Conservation (phyloP, 2,113 vertebrate genomes). For the Cephalopholis sonnerati region DNA sequence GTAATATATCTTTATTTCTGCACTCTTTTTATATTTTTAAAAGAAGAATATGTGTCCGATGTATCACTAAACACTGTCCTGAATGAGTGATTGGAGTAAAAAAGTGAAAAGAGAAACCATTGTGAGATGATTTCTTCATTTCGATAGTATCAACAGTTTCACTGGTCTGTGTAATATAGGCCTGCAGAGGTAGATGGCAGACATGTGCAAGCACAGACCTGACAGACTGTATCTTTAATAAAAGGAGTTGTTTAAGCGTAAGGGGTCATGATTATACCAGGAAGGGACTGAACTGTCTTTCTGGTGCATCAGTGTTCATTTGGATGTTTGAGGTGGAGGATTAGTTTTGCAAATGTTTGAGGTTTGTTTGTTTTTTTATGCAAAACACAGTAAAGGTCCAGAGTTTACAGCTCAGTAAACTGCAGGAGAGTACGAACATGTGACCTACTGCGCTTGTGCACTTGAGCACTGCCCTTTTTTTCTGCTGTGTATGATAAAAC, state of each 20-base stretch:
- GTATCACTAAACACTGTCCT: not conserved
- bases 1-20: not conserved
- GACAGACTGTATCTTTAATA: not conserved
- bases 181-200: conserved; percentile 42
- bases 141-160: not conserved
- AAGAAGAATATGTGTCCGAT: conserved; percentile 7
- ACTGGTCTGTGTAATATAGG: conserved; percentile 16
- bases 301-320: not conserved
- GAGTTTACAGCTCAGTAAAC: not conserved
- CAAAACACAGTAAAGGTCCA: conserved; percentile 1
- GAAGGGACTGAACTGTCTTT: not conserved
- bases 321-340: not conserved
- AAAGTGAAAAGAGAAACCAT: not conserved
- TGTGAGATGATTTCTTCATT: not conserved
- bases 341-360: not conserved
- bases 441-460: not conserved
- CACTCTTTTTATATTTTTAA: not conserved
- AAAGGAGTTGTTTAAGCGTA: not conserved
- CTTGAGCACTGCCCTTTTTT: not conserved
- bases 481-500: not conserved
- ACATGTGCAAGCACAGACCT: not conserved
- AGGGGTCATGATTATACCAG: not conserved
- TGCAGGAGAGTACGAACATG: not conserved
- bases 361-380: not conserved
- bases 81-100: not conserved